These are phyloP conservation scores for Otocyon megalotis DNA, from an alignment of 2,113 vertebrate species.

Conservation along the genomic window DNA sequence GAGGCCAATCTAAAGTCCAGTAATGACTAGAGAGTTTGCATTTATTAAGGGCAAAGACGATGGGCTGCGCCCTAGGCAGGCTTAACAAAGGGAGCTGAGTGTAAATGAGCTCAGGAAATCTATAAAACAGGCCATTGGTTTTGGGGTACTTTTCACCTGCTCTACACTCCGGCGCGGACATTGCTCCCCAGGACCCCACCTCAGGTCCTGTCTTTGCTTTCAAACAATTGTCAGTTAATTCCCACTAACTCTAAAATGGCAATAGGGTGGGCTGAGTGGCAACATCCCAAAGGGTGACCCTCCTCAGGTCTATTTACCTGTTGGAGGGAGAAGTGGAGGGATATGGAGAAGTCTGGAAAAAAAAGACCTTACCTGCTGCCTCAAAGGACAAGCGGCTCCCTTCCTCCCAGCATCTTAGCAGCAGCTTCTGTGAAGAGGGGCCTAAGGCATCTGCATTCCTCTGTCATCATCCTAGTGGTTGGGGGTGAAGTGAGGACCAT, in stretches of 20 bases:
- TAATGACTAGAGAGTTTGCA: background rate
- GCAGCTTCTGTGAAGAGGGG: background rate
- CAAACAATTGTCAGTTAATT: background rate
- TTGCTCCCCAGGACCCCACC: background rate
- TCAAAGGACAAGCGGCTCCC: background rate
- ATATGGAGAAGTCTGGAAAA: background rate
- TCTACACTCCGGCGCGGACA: background rate
- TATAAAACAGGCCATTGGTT: background rate
- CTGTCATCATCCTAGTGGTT: background rate
- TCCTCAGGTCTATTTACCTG: background rate
- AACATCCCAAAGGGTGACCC: background rate
- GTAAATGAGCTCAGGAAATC: background rate
- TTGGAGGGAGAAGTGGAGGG: background rate
- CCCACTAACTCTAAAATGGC: background rate
- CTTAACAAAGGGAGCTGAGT: background rate
- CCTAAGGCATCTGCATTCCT: background rate
- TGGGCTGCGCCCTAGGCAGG: background rate
- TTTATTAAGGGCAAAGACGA: background rate
- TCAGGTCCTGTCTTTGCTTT: background rate
- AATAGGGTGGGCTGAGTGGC: background rate
- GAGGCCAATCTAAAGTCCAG: background rate
- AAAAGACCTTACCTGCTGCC: background rate
- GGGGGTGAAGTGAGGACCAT: accelerated
- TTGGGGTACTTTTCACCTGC: background rate
- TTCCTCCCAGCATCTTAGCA: background rate